These are phyloP conservation scores for Drosophila borborema DNA, from an alignment of 2,888 invertebrate genomes.

Conservation along the genomic window DNA sequence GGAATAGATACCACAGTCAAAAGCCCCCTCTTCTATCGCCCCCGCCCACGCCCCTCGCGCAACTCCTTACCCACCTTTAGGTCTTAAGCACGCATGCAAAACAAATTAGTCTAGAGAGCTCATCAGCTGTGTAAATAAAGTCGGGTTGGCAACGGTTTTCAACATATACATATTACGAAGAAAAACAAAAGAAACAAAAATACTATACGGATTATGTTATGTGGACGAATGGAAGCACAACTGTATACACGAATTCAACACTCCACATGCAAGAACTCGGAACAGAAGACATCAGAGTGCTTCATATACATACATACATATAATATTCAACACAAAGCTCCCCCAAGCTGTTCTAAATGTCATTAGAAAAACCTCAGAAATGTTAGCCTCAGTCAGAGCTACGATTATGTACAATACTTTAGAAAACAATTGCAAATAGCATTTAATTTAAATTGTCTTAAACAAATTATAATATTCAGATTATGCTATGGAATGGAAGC, in stretches of 20 bases:
- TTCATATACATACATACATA: background rate
- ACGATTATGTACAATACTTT: background rate
- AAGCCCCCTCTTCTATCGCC: background rate
- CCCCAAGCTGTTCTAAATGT: background rate
- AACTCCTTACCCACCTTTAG: constrained; percentile 2
- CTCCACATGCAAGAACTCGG: background rate
- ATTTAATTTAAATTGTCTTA: background rate
- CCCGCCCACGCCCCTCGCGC: background rate
- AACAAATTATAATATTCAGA: no score
- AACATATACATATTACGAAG: constrained; percentile 13
- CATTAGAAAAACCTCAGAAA: background rate
- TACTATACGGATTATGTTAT: constrained; percentile 9
- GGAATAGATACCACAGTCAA: constrained; percentile 27
- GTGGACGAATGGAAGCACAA: constrained; percentile 16
- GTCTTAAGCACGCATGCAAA: constrained; percentile 20
- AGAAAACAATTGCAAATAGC: background rate
- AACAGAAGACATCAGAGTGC: background rate
- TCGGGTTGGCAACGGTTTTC: constrained; percentile 46
- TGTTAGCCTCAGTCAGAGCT: background rate
- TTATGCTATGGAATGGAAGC: no score
- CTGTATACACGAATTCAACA: constrained; percentile 27
- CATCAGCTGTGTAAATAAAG: constrained; percentile 61
- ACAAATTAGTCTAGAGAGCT: constrained; percentile 43
- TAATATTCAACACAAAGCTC: background rate
- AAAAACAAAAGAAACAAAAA: constrained; percentile 1